These are phyloP conservation scores for Corythornis cristatus DNA, from an alignment of 2,113 vertebrate species.

Conservation along the genomic window DNA sequence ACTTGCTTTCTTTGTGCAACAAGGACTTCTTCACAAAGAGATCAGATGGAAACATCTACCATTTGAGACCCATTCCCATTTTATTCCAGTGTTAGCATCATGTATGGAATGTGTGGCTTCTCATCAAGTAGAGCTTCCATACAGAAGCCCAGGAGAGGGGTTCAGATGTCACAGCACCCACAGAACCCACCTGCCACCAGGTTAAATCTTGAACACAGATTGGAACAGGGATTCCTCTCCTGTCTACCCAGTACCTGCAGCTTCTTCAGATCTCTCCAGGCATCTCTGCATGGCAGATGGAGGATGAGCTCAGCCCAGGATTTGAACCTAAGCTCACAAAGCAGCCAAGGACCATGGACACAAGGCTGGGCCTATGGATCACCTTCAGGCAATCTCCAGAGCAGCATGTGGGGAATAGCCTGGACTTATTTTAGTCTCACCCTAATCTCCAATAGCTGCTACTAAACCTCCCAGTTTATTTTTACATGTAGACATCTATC, in stretches of 20 bases:
- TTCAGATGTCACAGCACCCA: neutral
- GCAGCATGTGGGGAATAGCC: neutral
- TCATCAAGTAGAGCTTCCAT: neutral
- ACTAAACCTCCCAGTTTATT: constrained; percentile 45
- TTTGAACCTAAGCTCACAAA: neutral
- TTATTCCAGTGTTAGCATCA: neutral
- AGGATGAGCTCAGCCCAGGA: neutral
- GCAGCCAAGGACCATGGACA: neutral
- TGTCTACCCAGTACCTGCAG: neutral
- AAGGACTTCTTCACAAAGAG: neutral
- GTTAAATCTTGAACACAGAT: accelerated
- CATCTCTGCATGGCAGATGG: neutral
- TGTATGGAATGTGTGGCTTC: neutral
- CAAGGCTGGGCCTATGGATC: neutral
- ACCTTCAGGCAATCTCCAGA: neutral
- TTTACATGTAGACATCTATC: neutral
- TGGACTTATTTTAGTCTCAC: neutral
- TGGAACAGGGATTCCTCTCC: neutral
- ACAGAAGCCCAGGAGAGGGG: neutral
- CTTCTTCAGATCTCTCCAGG: neutral
- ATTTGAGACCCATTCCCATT: neutral
- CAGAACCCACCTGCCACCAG: neutral
- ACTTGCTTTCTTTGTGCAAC: neutral
- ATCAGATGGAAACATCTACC: neutral
- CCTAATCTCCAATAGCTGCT: neutral